phyloP scores from a whole-genome alignment of 2,113 vertebrate genomes.

The Centropristis striata region DNA sequence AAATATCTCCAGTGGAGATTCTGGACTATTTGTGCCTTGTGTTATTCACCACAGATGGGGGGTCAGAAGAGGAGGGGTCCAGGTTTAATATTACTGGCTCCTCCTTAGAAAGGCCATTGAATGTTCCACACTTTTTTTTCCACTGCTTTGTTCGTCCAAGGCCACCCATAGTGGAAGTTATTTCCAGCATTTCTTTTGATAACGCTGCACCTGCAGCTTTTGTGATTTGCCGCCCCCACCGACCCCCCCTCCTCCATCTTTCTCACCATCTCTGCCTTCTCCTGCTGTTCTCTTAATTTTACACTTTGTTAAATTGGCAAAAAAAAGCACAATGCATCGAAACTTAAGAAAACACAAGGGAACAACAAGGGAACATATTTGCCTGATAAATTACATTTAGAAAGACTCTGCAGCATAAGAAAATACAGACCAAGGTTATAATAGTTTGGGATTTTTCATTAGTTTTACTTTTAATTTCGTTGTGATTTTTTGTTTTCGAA shows the following conservation, averaged over 20 bases:
- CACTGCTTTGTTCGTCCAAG: not conserved
- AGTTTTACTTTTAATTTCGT: no score
- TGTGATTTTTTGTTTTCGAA: no score
- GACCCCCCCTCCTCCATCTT: not conserved
- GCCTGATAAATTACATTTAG: not conserved
- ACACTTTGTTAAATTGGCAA: not conserved
- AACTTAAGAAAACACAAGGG: slow-evolving; percentile 3
- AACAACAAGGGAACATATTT: not conserved
- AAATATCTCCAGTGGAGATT: no score
- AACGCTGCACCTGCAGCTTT: slow-evolving; percentile 32
- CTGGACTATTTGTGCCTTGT: no score
- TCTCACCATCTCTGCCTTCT: slow-evolving; percentile 17
- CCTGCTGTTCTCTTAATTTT: slow-evolving; percentile 1
- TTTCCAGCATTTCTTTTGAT: slow-evolving; percentile 23
- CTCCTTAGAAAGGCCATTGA: not conserved
- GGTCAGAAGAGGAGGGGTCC: not conserved
- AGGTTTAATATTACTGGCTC: not conserved
- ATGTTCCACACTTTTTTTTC: not conserved
- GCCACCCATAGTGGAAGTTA: not conserved
- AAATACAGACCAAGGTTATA: not conserved
- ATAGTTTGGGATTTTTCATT: no score
- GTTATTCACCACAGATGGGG: not conserved
- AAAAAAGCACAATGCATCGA: not conserved
- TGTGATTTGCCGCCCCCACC: slow-evolving; percentile 4
- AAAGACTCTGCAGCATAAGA: not conserved